Base-by-base conservation (phyloP, 2,113 vertebrate species). In the Entomyzon cyanotis region DNA sequence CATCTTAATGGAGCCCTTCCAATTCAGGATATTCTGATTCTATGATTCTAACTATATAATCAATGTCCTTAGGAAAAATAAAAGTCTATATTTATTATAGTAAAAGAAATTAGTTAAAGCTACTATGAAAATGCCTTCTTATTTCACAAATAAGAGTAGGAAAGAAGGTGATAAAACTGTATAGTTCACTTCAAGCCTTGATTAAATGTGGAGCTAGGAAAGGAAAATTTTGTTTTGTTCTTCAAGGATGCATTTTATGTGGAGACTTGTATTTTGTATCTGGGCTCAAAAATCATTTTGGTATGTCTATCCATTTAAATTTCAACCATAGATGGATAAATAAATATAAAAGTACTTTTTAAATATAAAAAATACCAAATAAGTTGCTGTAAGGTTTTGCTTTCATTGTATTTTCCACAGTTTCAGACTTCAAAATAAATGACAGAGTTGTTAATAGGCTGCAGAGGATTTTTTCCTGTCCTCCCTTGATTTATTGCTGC, bases 361-460 rank as follows among this genome's bases (percentile, higher is more conserved):
- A 76, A 92, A 84, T 74, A 88, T 44, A 41, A 76, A 64, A 95
- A 84, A 82, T 62, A 28, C 2, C 41, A 60, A 69, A 31, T 31
- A 78, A 75, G 3, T 52, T 78, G 25, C 15, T 74, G 2, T 73
- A 39, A 75, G 13, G 31, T 85, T 93, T 90, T 92, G 16, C 27
- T 73, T 68, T 46, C 52, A 77, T 87, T 90, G 68, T 71, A 70
- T 96, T 95, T 96, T 78, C 39, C 30, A 46, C 63, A 73, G 74
- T 70, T 96, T 94, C 84, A 94, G 87, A 95, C 90, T 95, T 78
- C 63, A 90, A 95, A 96, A 96, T 94, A 96, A 95, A 91, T 96
- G 93, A 85, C 68, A 93, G 84, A 87, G 83, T 80, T 95, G 39
- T 95, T 96, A 93, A 97, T 89, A 96, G 78, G 91, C 91, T 93